A percentile compares a stretch with the other conserved stretches of the same genome.
Conservation (phyloP, 2,888 invertebrate species). For the Cantharis rustica region DNA sequence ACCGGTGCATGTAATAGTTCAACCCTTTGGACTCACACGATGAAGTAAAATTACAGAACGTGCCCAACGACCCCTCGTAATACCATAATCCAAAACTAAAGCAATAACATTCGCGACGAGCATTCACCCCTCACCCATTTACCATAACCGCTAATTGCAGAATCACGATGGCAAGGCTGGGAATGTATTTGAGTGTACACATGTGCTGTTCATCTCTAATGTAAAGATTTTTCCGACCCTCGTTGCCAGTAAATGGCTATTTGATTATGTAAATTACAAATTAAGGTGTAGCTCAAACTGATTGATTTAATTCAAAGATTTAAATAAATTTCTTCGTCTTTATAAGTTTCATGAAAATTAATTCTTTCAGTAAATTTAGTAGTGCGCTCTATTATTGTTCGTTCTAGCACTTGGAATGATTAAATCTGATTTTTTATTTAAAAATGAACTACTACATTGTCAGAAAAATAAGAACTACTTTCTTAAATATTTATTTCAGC, state of each 20-base stretch:
- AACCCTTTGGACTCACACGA: constrained; percentile 22
- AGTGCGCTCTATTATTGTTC: background rate
- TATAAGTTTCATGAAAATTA: background rate
- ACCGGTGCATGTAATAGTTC: constrained; percentile 26
- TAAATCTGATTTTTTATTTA: background rate
- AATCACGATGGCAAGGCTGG: constrained; percentile 36
- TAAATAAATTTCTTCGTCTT: background rate
- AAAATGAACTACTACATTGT: background rate
- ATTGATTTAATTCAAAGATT: background rate
- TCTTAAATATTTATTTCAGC: background rate
- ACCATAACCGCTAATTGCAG: constrained; percentile 39
- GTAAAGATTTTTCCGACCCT: constrained; percentile 30
- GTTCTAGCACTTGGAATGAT: background rate
- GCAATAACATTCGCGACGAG: constrained; percentile 38
- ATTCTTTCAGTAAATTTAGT: background rate
- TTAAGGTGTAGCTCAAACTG: background rate
- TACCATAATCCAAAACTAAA: constrained; percentile 39
- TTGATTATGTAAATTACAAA: constrained; percentile 21
- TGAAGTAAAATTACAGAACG: constrained; percentile 18
- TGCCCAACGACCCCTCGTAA: constrained; percentile 34
- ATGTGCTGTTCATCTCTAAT: constrained; percentile 34
- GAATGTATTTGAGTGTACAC: constrained; percentile 40
- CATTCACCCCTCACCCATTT: constrained; percentile 31
- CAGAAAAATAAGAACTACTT: background rate
- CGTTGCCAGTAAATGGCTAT: constrained; percentile 30